Conservation (phyloP, 2,113 vertebrate genomes). For the Bubo blakistoni region DNA sequence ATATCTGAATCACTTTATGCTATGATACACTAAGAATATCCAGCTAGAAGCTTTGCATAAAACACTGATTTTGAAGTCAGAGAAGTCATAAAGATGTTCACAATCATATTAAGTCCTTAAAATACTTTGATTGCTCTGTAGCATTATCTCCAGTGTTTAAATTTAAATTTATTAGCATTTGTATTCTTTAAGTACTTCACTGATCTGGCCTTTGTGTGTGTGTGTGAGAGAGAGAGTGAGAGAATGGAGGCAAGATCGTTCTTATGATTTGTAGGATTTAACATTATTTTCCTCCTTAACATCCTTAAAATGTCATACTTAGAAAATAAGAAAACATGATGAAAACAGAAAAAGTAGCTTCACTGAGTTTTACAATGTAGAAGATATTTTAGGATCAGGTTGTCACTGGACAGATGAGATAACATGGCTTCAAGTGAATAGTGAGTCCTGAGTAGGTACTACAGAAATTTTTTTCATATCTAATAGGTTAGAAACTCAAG, state of each 20-base stretch:
- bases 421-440: not conserved
- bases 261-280: not conserved
- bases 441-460: not conserved
- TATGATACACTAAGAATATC: not conserved
- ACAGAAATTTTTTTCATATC: not conserved
- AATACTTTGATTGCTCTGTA: not conserved
- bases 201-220: not conserved
- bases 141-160: not conserved
- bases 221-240: not conserved
- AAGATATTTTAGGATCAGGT: not conserved
- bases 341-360: not conserved
- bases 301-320: not conserved
- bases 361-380: not conserved
- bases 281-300: not conserved
- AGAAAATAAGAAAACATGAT: not conserved
- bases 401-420: not conserved
- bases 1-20: not conserved
- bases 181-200: not conserved
- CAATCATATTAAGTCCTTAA: not conserved
- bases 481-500: not conserved
- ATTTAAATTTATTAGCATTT: not conserved
- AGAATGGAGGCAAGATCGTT: not conserved
- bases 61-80: not conserved
- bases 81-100: not conserved
- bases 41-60: not conserved